Conservation (phyloP, 2,113 vertebrate genomes). For the Anser brachyrhynchus region DNA sequence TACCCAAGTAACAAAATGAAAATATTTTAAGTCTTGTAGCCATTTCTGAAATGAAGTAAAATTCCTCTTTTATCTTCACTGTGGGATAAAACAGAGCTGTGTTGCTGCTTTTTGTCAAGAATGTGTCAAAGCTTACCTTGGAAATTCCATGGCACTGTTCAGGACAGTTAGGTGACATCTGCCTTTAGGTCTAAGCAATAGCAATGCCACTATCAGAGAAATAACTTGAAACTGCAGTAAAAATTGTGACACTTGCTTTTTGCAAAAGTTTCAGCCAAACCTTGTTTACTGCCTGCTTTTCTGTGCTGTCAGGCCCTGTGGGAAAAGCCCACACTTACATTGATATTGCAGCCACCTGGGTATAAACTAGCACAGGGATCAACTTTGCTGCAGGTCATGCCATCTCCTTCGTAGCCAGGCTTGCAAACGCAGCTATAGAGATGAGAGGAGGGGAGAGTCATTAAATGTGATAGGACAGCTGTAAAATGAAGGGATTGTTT, state of each 20-base stretch:
- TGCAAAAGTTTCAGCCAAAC: background rate
- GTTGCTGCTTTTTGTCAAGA: background rate
- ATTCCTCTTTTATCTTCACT: background rate
- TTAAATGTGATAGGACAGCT: background rate
- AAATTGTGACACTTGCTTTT: background rate
- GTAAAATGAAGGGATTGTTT: background rate
- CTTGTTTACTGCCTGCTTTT: background rate
- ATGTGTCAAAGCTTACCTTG: background rate
- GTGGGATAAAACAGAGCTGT: background rate
- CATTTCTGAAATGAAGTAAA: background rate
- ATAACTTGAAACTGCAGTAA: background rate
- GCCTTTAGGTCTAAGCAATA: background rate
- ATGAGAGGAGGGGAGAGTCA: background rate
- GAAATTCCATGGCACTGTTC: background rate
- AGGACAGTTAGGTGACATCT: background rate
- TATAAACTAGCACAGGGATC: slow-evolving; percentile 80
- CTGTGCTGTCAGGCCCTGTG: no score
- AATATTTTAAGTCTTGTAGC: background rate
- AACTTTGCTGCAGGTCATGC: slow-evolving; percentile 79
- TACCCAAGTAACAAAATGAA: no score
- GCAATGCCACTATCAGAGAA: rapidly evolving
- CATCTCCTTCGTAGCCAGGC: slow-evolving; percentile 87
- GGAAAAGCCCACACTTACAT: slow-evolving; percentile 74
- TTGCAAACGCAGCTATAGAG: slow-evolving; percentile 88
- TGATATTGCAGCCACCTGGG: slow-evolving; percentile 79